Conservation (phyloP, 2,797 vertebrate species). For the Enteromius trimaculatus region DNA sequence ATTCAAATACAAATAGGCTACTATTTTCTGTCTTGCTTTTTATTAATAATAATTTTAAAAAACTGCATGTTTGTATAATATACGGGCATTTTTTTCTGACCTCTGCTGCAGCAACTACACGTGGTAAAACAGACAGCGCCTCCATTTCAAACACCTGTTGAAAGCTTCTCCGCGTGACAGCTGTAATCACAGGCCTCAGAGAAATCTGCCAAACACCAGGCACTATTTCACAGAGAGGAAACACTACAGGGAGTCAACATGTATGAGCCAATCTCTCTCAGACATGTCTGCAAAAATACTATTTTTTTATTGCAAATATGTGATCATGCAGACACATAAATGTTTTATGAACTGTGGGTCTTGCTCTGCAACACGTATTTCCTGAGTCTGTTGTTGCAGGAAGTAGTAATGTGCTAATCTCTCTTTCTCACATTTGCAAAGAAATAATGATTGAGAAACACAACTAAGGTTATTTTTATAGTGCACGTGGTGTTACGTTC, state of each 20-base stretch:
- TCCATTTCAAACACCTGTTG: conserved; percentile 52
- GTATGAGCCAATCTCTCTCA: not conserved
- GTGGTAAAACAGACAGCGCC: conserved; percentile 46
- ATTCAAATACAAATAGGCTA: not conserved
- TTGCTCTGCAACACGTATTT: not conserved
- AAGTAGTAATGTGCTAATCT: not conserved
- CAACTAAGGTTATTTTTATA: not conserved
- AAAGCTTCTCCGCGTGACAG: conserved; percentile 25
- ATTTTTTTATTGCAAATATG: not conserved
- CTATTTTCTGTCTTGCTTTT: not conserved
- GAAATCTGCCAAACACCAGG: conserved; percentile 3
- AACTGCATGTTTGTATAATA: not conserved
- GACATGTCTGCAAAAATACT: not conserved
- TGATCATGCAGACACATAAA: not conserved
- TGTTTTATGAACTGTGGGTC: not conserved
- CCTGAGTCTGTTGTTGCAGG: not conserved
- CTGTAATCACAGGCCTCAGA: conserved; percentile 17
- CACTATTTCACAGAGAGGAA: conserved; percentile 18
- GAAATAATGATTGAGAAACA: not conserved
- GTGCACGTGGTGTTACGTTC: not conserved
- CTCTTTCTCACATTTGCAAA: not conserved
- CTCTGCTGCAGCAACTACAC: not conserved
- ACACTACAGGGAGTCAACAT: not conserved
- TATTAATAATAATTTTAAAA: not conserved
- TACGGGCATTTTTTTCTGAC: conserved; percentile 13